These are phyloP conservation scores for Ictidomys tridecemlineatus DNA, from an alignment of 2,113 vertebrate species.

Conservation along the genomic window DNA sequence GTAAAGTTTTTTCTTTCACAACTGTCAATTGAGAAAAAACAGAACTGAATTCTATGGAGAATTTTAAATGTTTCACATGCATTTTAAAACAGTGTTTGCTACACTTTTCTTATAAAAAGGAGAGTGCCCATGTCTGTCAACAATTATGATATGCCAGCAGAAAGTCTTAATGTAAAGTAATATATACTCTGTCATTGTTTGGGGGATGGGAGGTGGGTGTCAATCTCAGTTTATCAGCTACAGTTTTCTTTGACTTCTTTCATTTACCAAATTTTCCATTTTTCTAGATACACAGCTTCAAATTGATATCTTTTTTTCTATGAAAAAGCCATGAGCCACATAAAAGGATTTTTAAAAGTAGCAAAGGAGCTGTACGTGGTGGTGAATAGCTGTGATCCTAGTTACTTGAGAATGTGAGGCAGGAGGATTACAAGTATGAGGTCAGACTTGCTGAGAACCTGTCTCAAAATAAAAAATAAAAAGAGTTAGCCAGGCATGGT, in stretches of 20 bases:
- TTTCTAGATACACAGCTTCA: background rate
- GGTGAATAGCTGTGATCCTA: no score
- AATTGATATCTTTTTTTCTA: background rate
- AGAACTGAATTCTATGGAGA: constrained; percentile 10
- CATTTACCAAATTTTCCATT: background rate
- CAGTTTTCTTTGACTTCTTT: background rate
- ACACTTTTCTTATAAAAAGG: background rate
- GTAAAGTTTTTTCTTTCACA: constrained; percentile 25
- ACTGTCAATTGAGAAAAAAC: background rate
- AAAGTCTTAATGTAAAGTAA: background rate
- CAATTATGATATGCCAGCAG: background rate
- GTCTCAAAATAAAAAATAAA: background rate
- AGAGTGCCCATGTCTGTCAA: background rate
- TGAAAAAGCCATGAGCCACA: background rate
- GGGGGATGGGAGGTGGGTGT: background rate
- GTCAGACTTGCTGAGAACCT: no score
- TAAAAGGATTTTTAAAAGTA: background rate
- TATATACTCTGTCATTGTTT: background rate
- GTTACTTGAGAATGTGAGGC: no score
- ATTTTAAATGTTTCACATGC: background rate
- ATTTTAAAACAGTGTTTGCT: background rate
- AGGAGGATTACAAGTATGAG: no score
- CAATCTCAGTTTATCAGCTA: background rate
- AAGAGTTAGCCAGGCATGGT: background rate
- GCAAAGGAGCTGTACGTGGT: no score